A percentile compares a stretch with the other conserved stretches of the same genome.
Evolutionary conservation across 2,113 vertebrate genomes (phyloP).

Genomic region (Narcine bancroftii): DNA sequence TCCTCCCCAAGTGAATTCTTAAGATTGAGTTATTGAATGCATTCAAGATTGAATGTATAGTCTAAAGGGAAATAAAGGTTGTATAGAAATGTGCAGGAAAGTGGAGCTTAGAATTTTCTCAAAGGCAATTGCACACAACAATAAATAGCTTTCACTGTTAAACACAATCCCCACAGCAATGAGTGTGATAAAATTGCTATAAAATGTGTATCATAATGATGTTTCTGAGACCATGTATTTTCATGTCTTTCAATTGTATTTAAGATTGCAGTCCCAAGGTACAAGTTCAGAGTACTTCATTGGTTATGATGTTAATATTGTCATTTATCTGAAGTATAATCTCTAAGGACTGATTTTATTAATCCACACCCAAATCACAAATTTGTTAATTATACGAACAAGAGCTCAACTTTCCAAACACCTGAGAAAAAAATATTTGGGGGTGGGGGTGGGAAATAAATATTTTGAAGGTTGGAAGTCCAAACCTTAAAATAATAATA

Average conservation of each 20-base stretch:
- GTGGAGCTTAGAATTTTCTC: neutral
- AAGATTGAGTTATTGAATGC: no score
- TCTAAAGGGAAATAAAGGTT: no score
- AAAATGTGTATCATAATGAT: no score
- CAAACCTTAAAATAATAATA: no score
- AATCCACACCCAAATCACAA: neutral
- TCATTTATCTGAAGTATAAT: neutral
- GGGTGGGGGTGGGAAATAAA: no score
- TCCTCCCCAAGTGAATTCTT: no score
- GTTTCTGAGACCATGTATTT: neutral
- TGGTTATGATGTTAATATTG: neutral
- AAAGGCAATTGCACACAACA: neutral
- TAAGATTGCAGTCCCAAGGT: constrained; percentile 24
- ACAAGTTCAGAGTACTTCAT: neutral
- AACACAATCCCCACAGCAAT: neutral
- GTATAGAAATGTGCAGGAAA: no score
- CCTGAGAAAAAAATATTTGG: no score
- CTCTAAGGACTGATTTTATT: no score
- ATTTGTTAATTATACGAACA: neutral
- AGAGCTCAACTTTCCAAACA: no score
- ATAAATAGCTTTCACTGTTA: neutral
- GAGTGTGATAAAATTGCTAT: neutral
- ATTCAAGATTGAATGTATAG: no score
- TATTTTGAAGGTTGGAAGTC: no score
- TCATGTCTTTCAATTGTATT: neutral